Conservation (phyloP, 2,888 invertebrate species). For the Melanchra persicariae region DNA sequence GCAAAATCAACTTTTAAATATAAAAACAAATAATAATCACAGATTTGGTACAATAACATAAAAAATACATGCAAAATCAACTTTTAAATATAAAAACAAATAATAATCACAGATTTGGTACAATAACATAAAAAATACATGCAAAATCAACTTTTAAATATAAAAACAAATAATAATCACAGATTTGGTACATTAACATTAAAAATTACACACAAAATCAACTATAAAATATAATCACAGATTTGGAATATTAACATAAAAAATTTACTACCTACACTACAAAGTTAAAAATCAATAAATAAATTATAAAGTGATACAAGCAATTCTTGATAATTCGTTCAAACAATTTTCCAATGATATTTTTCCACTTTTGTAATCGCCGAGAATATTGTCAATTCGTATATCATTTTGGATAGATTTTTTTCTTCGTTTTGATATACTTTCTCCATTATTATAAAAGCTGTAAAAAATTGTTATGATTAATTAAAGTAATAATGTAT, state of each 20-base stretch:
- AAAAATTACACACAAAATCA: too few relatives aligned
- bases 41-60: conserved; percentile 9
- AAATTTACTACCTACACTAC: conserved; percentile 10
- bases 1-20: too few relatives aligned
- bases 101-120: conserved; percentile 27
- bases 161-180: conserved; percentile 30
- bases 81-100: conserved; percentile 23
- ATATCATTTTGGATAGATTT: conserved; percentile 18
- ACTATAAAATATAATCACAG: too few relatives aligned
- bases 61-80: conserved; percentile 24
- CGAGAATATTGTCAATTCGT: too few relatives aligned
- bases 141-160: conserved; percentile 23
- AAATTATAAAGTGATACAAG: conserved; percentile 13
- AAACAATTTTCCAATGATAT: conserved; percentile 29
- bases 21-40: too few relatives aligned
- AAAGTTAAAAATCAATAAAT: conserved; percentile 16
- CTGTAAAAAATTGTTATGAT: conserved; percentile 31
- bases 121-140: conserved; percentile 24
- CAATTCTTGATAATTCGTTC: conserved; percentile 20
- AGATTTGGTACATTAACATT: conserved; percentile 8
- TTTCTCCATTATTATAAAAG: conserved; percentile 18
- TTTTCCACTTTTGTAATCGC: conserved; percentile 17
- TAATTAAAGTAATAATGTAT: conserved; percentile 26
- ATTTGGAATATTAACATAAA: conserved; percentile 13
- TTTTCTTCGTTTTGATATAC: conserved; percentile 28